Percentiles rank a stretch among this genome's conserved stretches.
phyloP scores from a whole-genome alignment of 2,113 vertebrate genomes.

The Hydrolagus affinis region DNA sequence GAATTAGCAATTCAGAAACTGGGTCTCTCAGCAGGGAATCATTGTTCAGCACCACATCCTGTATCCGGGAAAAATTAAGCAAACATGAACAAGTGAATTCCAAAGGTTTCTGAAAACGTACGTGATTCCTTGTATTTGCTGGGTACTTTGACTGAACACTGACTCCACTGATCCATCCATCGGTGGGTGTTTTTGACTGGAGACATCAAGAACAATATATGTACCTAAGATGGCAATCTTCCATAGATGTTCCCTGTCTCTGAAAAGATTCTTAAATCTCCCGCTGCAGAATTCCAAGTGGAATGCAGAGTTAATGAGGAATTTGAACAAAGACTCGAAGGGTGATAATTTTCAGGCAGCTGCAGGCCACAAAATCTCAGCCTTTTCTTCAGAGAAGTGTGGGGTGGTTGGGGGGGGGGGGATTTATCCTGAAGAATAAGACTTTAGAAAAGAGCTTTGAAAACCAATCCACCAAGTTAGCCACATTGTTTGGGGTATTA shows the following conservation, averaged over 20 bases:
- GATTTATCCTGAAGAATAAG: too few species aligned
- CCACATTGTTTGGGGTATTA: too few species aligned
- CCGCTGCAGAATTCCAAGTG: not conserved
- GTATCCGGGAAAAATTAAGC: not conserved
- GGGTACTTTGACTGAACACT: not conserved
- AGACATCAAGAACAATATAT: not conserved
- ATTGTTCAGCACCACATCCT: not conserved
- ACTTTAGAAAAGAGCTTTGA: too few species aligned
- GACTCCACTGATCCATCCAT: not conserved
- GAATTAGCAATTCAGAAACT: not conserved
- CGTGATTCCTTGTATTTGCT: not conserved
- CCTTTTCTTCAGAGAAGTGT: too few species aligned
- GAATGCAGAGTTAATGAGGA: not conserved
- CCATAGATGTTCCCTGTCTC: not conserved
- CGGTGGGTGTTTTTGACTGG: not conserved
- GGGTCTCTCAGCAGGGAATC: not conserved
- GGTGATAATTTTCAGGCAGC: too few species aligned
- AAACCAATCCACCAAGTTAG: too few species aligned
- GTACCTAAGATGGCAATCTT: not conserved
- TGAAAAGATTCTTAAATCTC: not conserved
- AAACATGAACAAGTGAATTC: not conserved
- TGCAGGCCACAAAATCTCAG: too few species aligned
- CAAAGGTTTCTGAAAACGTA: too few species aligned
- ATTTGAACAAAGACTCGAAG: not conserved
- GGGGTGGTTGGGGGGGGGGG: too few species aligned